phyloP scores from a whole-genome alignment of 2,797 vertebrate species.

The Sebastes umbrosus region DNA sequence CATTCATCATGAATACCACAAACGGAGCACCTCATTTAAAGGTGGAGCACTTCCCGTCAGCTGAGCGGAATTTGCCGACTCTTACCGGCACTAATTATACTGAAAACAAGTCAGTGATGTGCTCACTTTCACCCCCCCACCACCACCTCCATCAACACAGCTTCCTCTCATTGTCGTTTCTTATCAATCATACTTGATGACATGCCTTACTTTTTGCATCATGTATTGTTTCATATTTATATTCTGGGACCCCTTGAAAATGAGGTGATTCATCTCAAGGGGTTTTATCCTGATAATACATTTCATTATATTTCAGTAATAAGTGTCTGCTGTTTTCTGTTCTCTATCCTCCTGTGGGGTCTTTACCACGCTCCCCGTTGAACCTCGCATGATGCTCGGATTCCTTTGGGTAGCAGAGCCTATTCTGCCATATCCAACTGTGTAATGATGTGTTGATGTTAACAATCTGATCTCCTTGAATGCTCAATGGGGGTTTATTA shows the following conservation, averaged over 20 bases:
- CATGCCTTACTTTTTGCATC: slow-evolving; percentile 13
- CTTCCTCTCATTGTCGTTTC: slow-evolving; percentile 10
- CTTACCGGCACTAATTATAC: not conserved
- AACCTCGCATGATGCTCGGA: not conserved
- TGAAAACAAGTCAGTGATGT: slow-evolving; percentile 10
- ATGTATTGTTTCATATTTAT: slow-evolving; percentile 7
- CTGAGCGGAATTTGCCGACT: slow-evolving; percentile 1
- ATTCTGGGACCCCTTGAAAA: no score
- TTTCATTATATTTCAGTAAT: slow-evolving; percentile 1
- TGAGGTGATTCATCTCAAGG: no score
- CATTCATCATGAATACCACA: slow-evolving; percentile 5
- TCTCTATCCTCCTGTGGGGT: not conserved
- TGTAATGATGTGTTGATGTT: slow-evolving; percentile 20
- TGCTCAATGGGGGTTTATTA: slow-evolving; percentile 1
- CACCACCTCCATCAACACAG: not conserved
- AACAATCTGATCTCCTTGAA: not conserved
- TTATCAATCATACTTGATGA: slow-evolving; percentile 16
- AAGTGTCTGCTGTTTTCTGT: slow-evolving; percentile 23
- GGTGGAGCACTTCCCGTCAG: not conserved
- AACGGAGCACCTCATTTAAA: not conserved
- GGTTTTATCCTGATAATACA: no score
- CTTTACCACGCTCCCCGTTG: not conserved
- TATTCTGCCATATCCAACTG: slow-evolving; percentile 8
- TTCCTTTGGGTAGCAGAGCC: not conserved
- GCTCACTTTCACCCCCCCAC: not conserved